A percentile compares a stretch with the other conserved stretches of the same genome.
These are phyloP conservation scores for Cottus gobio DNA, from an alignment of 2,113 vertebrate genomes.

Conservation along the genomic window DNA sequence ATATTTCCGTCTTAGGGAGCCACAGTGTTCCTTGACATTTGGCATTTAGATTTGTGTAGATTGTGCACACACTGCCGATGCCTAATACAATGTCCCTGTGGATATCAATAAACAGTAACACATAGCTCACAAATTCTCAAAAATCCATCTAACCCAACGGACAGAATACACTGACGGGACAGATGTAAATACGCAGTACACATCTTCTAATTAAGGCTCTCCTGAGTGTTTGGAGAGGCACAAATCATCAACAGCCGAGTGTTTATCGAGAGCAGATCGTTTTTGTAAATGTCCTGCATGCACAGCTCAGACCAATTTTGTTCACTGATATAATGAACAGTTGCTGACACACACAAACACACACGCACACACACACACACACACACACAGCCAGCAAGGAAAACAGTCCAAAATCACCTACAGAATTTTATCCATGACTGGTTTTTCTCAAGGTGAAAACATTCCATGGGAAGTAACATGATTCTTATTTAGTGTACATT, in stretches of 20 bases:
- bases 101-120: background rate
- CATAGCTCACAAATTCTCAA: background rate
- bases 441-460: no score
- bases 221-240: slow-evolving; percentile 39
- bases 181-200: slow-evolving; percentile 29
- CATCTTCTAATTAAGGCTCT: slow-evolving; percentile 19
- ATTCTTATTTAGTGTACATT: background rate
- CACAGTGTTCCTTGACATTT: background rate
- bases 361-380: background rate
- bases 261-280: slow-evolving; percentile 47
- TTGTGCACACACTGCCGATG: background rate
- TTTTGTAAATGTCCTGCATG: slow-evolving; percentile 45
- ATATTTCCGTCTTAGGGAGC: background rate
- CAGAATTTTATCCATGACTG: no score
- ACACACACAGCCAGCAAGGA: background rate
- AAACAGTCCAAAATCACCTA: slow-evolving; percentile 13
- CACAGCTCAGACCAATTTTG: slow-evolving; percentile 23
- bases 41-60: background rate
- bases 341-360: slow-evolving; percentile 34
- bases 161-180: slow-evolving; percentile 3
- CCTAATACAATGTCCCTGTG: background rate
- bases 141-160: slow-evolving; percentile 1
- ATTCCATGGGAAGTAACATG: background rate
- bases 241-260: slow-evolving; percentile 32
- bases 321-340: slow-evolving; percentile 54